Evolutionary conservation across 2,113 vertebrate genomes (phyloP).

Genomic region (Hymenochirus boettgeri): DNA sequence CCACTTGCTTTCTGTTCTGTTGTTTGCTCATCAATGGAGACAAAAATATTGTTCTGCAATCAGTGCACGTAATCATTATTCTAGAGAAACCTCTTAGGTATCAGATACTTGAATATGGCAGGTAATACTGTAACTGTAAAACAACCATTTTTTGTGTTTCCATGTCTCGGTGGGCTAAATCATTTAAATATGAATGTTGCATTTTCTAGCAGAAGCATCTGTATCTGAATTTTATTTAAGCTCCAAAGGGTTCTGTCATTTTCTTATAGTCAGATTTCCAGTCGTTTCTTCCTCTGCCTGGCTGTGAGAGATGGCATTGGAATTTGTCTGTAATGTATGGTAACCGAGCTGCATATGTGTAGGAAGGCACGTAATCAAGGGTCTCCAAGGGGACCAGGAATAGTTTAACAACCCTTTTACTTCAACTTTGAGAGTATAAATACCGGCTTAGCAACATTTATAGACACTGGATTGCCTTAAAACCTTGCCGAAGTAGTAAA

Average conservation of each 20-base stretch:
- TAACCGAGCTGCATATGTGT: slow-evolving; percentile 20
- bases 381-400: slow-evolving; percentile 8
- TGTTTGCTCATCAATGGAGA: too few species aligned
- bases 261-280: slow-evolving; percentile 50
- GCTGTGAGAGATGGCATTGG: slow-evolving; percentile 25
- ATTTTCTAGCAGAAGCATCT: slow-evolving; percentile 5
- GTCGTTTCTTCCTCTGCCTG: slow-evolving; percentile 36
- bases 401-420: slow-evolving; percentile 20
- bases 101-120: too few species aligned
- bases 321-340: slow-evolving; percentile 31
- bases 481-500: too few species aligned
- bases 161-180: too few species aligned
- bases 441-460: slow-evolving; percentile 16
- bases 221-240: not conserved
- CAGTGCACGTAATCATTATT: too few species aligned
- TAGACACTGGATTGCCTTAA: slow-evolving; percentile 7
- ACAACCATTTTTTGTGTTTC: too few species aligned
- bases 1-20: too few species aligned
- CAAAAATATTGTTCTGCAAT: too few species aligned
- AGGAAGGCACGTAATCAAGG: slow-evolving; percentile 36
- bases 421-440: slow-evolving; percentile 4
- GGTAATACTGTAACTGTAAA: too few species aligned
- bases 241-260: slow-evolving; percentile 4
- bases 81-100: too few species aligned
- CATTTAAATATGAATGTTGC: not conserved